These are phyloP conservation scores for Lates japonicus DNA, from an alignment of 2,797 vertebrate genomes.

Conservation along the genomic window DNA sequence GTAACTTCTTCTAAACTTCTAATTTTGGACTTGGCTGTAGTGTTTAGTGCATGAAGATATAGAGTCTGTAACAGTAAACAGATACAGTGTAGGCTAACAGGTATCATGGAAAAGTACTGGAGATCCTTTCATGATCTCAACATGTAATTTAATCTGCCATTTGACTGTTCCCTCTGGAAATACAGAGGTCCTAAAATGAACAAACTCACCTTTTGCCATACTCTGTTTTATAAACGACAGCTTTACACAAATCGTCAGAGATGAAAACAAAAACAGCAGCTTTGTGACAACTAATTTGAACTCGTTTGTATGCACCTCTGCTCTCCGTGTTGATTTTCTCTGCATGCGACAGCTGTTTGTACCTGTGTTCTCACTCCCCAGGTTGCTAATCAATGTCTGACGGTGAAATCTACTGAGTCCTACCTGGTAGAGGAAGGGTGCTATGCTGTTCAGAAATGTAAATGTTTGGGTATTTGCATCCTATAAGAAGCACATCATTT, in stretches of 20 bases:
- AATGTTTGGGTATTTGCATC: slow-evolving; percentile 42
- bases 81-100: neutral
- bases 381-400: slow-evolving; percentile 73
- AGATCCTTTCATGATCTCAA: slow-evolving; percentile 3
- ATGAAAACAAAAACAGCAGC: slow-evolving; percentile 70
- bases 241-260: slow-evolving; percentile 52
- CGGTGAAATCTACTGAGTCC: slow-evolving; percentile 42
- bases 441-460: slow-evolving; percentile 34
- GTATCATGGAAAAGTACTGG: neutral
- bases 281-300: slow-evolving; percentile 70
- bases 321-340: slow-evolving; percentile 59
- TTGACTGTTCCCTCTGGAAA: neutral
- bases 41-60: neutral
- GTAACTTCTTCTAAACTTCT: rapidly evolving
- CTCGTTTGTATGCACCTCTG: slow-evolving; percentile 64
- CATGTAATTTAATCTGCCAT: slow-evolving; percentile 24
- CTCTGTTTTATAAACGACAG: slow-evolving; percentile 47
- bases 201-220: slow-evolving; percentile 27
- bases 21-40: neutral
- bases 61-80: neutral
- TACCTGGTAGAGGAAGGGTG: slow-evolving; percentile 31
- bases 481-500: slow-evolving; percentile 19
- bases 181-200: slow-evolving; percentile 3
- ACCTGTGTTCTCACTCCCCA: slow-evolving; percentile 46
- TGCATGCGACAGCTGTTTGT: slow-evolving; percentile 71